Evolutionary conservation across 2,888 invertebrate species (phyloP).

Genomic region (Tachina grossa): DNA sequence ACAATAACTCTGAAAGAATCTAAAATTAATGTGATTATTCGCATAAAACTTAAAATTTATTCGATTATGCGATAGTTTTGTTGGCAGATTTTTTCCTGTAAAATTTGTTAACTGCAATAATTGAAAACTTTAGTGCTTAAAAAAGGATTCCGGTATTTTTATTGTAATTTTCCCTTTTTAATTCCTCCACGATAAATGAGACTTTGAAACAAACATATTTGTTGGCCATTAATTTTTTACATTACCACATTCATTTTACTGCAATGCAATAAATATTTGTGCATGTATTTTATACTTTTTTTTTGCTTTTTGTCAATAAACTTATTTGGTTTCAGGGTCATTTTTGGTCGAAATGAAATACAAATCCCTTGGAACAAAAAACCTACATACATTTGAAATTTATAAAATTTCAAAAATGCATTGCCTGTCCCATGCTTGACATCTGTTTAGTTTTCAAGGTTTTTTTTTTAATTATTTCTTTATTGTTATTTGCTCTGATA

Average conservation of each 20-base stretch:
- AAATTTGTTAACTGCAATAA: no score
- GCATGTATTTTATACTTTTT: neutral
- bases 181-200: neutral
- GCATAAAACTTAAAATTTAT: no score
- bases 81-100: no score
- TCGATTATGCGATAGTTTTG: no score
- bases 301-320: constrained; percentile 16
- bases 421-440: constrained; percentile 55
- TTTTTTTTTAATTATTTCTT: constrained; percentile 7
- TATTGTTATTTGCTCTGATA: neutral
- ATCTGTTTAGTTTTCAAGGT: constrained; percentile 50
- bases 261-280: neutral
- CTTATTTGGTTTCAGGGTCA: constrained; percentile 32
- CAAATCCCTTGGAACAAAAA: neutral
- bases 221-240: constrained; percentile 22
- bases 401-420: constrained; percentile 12
- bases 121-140: no score
- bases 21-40: no score
- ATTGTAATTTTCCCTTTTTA: no score
- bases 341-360: constrained; percentile 17
- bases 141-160: no score
- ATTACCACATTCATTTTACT: constrained; percentile 11
- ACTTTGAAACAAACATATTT: constrained; percentile 24
- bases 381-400: neutral
- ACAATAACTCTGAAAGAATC: no score